Evolutionary conservation across 2,888 invertebrate genomes (phyloP), one percentile per base, ranked within the genome.

Genomic region (Yponomeuta sedellus): DNA sequence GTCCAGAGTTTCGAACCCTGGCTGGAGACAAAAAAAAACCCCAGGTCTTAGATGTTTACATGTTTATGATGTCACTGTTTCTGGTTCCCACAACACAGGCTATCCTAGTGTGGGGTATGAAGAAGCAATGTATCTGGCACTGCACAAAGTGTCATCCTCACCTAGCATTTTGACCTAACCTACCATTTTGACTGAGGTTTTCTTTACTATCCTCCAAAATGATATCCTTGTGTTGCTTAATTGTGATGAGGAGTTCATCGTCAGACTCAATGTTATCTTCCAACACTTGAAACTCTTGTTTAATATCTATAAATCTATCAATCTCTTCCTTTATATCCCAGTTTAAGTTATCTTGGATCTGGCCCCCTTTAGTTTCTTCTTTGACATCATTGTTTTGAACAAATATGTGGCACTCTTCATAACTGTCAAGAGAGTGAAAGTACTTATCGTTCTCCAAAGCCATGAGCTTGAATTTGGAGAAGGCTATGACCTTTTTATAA

Each of bases 161-260:
- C 6, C 34, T 6, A 61, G 10, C 39, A n/a, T n/a, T n/a, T n/a
- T n/a, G n/a, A n/a, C n/a, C 39, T 61, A 20, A 8, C 34, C 28
- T 34, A 34, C 34, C 34, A 34, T 34, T 34, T 3, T 34, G 34
- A 34, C 0, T 34, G 8, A 39, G 8, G 16, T 52, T 22, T 25
- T 58, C 66, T 68, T 68, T 75, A 83, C 83, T 79, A 73, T 80
- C 80, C 69, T 80, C 79, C 34, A 34, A 5, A 6, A 34, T 34
- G 1, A 34, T 34, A 34, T 34, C 34, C 34, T 34, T 34, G 5
- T 64, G 25, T 10, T 57, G 22, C 67, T 72, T 70, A 62, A 82
- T 77, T 22, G 84, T 75, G 6, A 80, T 82, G 0, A 89, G 76
- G 1, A 86, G 68, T 69, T 88, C 87, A 70, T 88, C 80, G 39